Evolutionary conservation across 1,140 invertebrate genomes (phyloP), one percentile per base, ranked within the genome.

Genomic region (Meloidogyne hapla): DNA sequence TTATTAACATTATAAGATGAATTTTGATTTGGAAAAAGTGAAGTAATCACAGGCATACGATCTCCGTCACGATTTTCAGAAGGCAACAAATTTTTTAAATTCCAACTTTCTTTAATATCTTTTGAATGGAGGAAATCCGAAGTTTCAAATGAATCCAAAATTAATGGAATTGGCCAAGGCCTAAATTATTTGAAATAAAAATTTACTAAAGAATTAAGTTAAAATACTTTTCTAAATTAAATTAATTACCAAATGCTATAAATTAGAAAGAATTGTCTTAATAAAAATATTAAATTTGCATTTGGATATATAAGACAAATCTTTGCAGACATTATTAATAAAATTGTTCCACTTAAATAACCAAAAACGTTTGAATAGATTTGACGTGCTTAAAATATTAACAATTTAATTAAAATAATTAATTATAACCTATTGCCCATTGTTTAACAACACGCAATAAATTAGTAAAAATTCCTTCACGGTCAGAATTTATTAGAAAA

Each of bases 11-110:
- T 69, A 56, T 26, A 69, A 12, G 68, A 0, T 18, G 68, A 5
- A 28, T 69, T 69, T 21, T 69, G 68, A 33, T 69, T 56, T 5
- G 68, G 68, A 69, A 69, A 69, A 15, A 48, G 42, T 69, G 68
- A 56, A 6, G 68, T 40, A 18, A 69, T 69, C 18, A 68, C 45
- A 21, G 67, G 38, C 67, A 68, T 68, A 10, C n/a, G 12, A 38
- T 48, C 45, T 0, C 45, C 45, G 18, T 48, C 15, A 18, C 18
- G 15, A 48, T 48, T 4, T 15, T 18, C 4, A 18, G 45, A 48
- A 48, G 45, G 45, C 15, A 18, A 13, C 2, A 48, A 18, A 48
- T 48, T 48, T 18, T 48, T 48, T 5, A 48, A 48, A 48, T 48
- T 18, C 45, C 45, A 48, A 48, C 18, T 48, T 26, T 68, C 12